These are phyloP conservation scores for Anas bernieri DNA, from an alignment of 2,797 vertebrate genomes.

Conservation along the genomic window DNA sequence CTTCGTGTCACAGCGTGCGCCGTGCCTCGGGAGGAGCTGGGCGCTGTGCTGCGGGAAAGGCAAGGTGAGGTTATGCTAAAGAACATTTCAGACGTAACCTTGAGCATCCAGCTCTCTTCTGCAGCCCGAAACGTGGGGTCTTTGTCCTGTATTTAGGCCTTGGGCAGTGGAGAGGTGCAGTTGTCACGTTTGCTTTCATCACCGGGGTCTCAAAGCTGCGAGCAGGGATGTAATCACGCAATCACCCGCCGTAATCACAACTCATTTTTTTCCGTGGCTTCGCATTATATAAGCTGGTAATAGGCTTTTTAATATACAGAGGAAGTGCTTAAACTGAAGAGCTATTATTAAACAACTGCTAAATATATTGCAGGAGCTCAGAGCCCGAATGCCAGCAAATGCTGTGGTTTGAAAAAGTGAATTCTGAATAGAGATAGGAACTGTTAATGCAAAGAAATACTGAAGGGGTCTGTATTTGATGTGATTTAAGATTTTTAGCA, in stretches of 20 bases:
- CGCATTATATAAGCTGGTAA: background rate
- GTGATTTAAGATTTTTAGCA: background rate
- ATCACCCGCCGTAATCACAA: background rate
- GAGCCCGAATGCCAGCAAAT: background rate
- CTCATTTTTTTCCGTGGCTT: background rate
- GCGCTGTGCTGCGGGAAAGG: background rate
- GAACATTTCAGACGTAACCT: rapidly evolving
- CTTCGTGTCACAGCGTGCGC: background rate
- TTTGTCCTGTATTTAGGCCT: background rate
- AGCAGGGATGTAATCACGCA: background rate
- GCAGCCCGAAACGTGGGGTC: background rate
- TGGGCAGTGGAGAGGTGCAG: background rate
- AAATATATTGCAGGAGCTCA: background rate
- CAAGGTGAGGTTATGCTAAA: background rate
- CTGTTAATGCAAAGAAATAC: background rate
- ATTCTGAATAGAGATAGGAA: background rate
- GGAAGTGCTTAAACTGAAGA: background rate
- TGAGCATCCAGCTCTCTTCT: background rate
- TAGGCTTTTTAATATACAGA: background rate
- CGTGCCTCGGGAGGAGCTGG: background rate
- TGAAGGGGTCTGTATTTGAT: background rate
- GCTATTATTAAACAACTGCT: background rate
- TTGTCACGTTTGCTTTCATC: background rate
- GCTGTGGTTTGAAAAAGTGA: background rate
- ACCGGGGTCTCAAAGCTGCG: background rate